Evolutionary conservation across 2,113 vertebrate genomes (phyloP), one percentile per base, ranked within the genome.

Genomic region (Budorcas taxicolor): DNA sequence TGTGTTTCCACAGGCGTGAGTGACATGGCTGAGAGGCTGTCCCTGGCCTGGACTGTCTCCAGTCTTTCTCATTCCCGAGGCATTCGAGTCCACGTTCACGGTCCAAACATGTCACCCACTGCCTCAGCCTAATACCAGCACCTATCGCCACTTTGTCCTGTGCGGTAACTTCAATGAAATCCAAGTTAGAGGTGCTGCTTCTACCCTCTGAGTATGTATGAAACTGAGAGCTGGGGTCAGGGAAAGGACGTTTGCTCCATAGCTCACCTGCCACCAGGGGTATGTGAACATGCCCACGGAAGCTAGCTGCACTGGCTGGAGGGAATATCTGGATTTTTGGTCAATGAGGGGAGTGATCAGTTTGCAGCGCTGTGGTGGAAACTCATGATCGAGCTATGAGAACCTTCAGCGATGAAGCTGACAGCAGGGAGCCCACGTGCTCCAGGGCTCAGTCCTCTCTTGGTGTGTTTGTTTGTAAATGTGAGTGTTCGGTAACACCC

Each of bases 211-310:
- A 17, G 29, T 62, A 5, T 1, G 52, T 31, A 5, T 13, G 17
- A 58, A 60, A 52, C 19, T 11, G 43, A 71, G 52, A 40, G 6
- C 15, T 27, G 3, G 80, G 89, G 6, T 55, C 10, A 50, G 2
- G 15, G 45, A 12, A 17, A 52, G 52, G 13, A 21, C 3, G 12
- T 80, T n/a, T 47, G 31, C 17, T 3, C 31, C 8, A 2, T n/a
- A 17, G 31, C 31, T 76, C 53, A 33, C 21, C n/a, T 31, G 33
- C 8, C 21, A 17, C 74, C 64, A 14, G 50, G 14, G 19, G 47
- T 8, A 1, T 27, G 6, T 16, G 33, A 43, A 47, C 40, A 53
- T 1, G 1, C 6, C 5, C 8, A 0, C 1, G 27, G 83, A 25
- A 36, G 16, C 9, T 17, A 25, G 21, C 52, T 29, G 2, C 2